Percentiles rank a stretch among this genome's conserved stretches.
Evolutionary conservation across 2,113 vertebrate genomes (phyloP).

Genomic region (Ciconia boyciana): DNA sequence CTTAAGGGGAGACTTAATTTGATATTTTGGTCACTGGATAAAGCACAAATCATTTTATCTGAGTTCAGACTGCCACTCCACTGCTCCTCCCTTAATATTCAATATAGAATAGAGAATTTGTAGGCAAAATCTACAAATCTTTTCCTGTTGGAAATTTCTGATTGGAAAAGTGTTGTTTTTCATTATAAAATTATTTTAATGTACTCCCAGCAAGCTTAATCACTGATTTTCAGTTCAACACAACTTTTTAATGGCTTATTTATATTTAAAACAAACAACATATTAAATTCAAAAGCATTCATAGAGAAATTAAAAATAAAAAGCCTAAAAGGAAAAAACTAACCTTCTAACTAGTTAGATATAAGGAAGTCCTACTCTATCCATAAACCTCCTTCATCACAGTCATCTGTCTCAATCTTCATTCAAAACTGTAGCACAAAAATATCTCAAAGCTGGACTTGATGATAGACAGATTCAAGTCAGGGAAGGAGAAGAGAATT

Average conservation of each 20-base stretch:
- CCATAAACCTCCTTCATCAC: neutral
- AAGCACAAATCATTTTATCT: neutral
- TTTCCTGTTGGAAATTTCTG: neutral
- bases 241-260: neutral
- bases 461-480: neutral
- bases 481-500: neutral
- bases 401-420: neutral
- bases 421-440: neutral
- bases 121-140: neutral
- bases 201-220: neutral
- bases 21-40: neutral
- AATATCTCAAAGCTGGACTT: neutral
- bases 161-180: neutral
- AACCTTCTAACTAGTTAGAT: neutral
- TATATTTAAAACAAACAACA: neutral
- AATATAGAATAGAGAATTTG: neutral
- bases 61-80: neutral
- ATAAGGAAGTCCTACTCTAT: neutral
- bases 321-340: neutral
- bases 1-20: neutral
- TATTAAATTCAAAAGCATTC: neutral
- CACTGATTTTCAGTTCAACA: neutral
- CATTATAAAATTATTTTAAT: neutral
- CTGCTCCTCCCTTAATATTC: neutral
- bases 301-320: neutral